Evolutionary conservation across 2,888 invertebrate species (phyloP), one percentile per base, ranked within the genome.

Genomic region (Sesia apiformis): DNA sequence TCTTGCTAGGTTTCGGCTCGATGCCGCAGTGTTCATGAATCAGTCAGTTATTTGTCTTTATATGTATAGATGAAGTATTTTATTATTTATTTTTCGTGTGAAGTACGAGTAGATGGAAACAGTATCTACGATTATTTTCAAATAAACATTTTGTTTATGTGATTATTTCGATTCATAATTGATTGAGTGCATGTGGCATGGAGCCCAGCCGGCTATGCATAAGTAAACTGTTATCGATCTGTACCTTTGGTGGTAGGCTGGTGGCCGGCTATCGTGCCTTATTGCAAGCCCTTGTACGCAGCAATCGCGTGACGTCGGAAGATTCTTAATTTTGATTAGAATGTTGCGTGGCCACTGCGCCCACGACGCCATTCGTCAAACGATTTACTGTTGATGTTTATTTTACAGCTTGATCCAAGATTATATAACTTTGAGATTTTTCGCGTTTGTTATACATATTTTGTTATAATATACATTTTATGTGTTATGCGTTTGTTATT

Each of bases 321-420:
- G 83, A 84, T 81, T 72, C 75, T 74, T 76, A 76, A 78, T 78
- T 80, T 74, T 75, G 85, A 85, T 84, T 81, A 81, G 72, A 67
- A 62, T 63, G 73, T 81, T 76, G 84, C 83, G 83, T 82, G 82
- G 77, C 67, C 63, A 60, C 69, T 43, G 52, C 64, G 67, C 66
- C 70, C 65, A 69, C 70, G 71, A 66, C 70, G 75, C 72, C 74
- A 76, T 81, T 79, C 81, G 78, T 79, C 76, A 76, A 78, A 75
- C 70, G 68, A 73, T 76, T 72, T 76, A 71, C 66, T 63, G 69
- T 65, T 75, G 74, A 76, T 79, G 74, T 78, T 79, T 78, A 70
- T 73, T 73, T 78, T 73, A 74, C 67, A 62, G 62, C 62, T 68
- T 70, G 53, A 57, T 58, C 53, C 39, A 46, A 46, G 23, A 23